These are phyloP conservation scores for Eurypyga helias DNA, from an alignment of 2,113 vertebrate species.

Conservation along the genomic window DNA sequence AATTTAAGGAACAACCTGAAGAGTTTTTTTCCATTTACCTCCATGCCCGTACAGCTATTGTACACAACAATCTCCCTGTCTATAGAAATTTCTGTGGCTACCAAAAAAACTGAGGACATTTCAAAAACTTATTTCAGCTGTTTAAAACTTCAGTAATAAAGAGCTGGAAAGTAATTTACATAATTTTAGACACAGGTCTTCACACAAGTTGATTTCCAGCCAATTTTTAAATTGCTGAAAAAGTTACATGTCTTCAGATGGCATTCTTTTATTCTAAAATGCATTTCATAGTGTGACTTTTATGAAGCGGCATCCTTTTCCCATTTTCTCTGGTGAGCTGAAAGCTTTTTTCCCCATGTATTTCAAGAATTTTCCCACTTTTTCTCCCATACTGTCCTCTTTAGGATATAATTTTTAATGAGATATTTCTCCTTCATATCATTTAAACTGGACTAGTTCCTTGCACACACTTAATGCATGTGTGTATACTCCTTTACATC, in stretches of 20 bases:
- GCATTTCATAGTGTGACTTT: neutral
- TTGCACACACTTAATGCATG: accelerated
- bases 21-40: neutral
- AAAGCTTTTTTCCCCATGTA: neutral
- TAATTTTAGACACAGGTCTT: neutral
- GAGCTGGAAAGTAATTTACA: neutral
- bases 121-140: neutral
- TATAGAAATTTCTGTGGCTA: neutral
- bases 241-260: neutral
- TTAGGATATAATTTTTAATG: neutral
- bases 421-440: neutral
- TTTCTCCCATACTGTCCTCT: neutral
- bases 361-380: neutral
- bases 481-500: neutral
- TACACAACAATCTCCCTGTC: neutral
- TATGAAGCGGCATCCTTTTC: neutral
- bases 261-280: neutral
- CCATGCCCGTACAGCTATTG: neutral
- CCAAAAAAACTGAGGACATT: neutral
- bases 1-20: neutral
- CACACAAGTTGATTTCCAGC: neutral
- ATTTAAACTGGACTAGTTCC: neutral
- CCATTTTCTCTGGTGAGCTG: neutral
- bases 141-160: neutral
- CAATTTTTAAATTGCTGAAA: neutral